phyloP scores from a whole-genome alignment of 2,797 vertebrate genomes.

The Cuniculus paca region DNA sequence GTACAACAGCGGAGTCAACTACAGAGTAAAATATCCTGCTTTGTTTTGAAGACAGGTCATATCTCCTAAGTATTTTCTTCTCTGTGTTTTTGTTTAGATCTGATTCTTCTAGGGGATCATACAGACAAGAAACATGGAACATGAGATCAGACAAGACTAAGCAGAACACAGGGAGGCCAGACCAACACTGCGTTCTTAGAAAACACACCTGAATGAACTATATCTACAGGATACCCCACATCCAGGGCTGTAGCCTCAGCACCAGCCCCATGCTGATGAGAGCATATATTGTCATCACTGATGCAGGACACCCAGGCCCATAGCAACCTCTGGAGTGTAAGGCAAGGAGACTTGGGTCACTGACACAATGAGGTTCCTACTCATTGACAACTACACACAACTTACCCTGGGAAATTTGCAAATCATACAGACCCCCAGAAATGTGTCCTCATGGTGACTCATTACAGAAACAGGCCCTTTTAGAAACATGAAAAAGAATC shows the following conservation, averaged over 20 bases:
- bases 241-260: not conserved
- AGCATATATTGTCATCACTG: not conserved
- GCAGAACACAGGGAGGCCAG: not conserved
- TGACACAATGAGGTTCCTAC: not conserved
- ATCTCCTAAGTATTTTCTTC: slow-evolving; percentile 42
- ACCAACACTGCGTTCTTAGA: not conserved
- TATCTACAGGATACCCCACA: not conserved
- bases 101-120: not conserved
- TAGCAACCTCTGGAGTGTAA: fast-evolving
- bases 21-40: slow-evolving; percentile 73
- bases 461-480: not conserved
- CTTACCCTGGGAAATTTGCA: not conserved
- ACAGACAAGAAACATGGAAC: not conserved
- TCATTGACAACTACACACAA: not conserved
- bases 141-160: not conserved
- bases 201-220: not conserved
- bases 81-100: slow-evolving; percentile 6
- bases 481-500: not conserved
- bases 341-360: not conserved
- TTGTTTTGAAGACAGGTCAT: not conserved
- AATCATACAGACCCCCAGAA: not conserved
- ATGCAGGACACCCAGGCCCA: too few relatives aligned
- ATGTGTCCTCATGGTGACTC: not conserved
- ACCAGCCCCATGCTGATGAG: not conserved
- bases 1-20: slow-evolving; percentile 60